Evolutionary conservation across 2,113 vertebrate genomes (phyloP).

Genomic region (Solenodon paradoxus): DNA sequence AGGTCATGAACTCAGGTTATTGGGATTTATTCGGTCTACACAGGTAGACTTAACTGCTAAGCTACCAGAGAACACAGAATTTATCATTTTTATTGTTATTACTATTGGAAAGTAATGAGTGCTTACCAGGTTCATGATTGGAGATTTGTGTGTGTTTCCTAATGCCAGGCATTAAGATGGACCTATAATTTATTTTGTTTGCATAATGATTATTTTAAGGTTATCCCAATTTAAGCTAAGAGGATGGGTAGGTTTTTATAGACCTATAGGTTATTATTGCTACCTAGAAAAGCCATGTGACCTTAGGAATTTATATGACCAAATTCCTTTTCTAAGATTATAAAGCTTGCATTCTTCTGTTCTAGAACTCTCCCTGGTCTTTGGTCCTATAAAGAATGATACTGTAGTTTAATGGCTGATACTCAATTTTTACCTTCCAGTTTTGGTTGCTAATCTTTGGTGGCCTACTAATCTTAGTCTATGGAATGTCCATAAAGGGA

Average conservation of each 20-base stretch:
- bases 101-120: background rate
- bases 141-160: background rate
- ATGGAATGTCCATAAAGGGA: no score
- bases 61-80: no score
- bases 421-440: background rate
- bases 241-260: no score
- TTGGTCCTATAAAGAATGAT: background rate
- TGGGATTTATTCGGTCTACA: no score
- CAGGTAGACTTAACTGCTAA: no score
- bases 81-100: background rate
- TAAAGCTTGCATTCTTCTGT: no score
- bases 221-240: no score
- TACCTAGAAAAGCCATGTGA: no score
- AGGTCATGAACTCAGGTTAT: no score
- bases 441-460: background rate
- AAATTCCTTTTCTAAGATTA: no score
- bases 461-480: background rate
- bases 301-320: no score
- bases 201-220: background rate
- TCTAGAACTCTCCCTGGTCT: background rate
- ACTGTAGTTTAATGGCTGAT: background rate
- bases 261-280: no score
- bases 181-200: background rate
- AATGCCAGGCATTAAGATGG: background rate
- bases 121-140: background rate